Conservation (phyloP, 2,797 vertebrate species). For the Lates japonicus region DNA sequence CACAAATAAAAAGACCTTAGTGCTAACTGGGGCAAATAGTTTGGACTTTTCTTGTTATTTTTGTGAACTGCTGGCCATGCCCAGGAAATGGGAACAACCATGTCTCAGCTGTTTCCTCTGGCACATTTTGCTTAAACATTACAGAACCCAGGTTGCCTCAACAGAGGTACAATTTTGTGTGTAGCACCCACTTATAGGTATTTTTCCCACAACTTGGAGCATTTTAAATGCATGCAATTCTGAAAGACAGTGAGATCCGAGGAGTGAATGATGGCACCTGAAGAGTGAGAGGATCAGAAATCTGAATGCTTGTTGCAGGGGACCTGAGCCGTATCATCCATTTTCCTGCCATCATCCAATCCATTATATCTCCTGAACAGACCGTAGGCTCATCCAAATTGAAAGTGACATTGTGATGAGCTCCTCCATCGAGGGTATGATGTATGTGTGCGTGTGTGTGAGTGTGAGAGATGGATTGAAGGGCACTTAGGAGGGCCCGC, state of each 20-base stretch:
- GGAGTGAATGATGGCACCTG: conserved; percentile 40
- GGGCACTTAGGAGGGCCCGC: conserved; percentile 58
- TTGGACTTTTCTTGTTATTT: conserved; percentile 29
- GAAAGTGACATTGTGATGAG: conserved; percentile 83
- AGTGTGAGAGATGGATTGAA: conserved; percentile 72
- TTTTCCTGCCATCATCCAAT: conserved; percentile 71
- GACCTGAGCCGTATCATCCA: conserved; percentile 62
- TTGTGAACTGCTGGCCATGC: conserved; percentile 21
- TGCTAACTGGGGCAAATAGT: conserved; percentile 23
- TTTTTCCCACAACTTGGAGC: conserved; percentile 7
- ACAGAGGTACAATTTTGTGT: not conserved
- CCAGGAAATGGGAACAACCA: conserved; percentile 9
- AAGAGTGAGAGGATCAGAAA: conserved; percentile 59
- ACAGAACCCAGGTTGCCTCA: conserved; percentile 21
- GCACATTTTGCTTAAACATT: conserved; percentile 23
- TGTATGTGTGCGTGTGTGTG: conserved; percentile 59
- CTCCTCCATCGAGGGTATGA: conserved; percentile 68
- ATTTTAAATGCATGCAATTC: conserved; percentile 23
- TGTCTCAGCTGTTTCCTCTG: conserved; percentile 23
- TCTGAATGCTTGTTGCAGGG: conserved; percentile 57
- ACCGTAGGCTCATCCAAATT: conserved; percentile 72
- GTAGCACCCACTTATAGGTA: not conserved
- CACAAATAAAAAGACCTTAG: not conserved
- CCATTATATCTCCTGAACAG: conserved; percentile 72
- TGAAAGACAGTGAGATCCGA: conserved; percentile 36